A percentile compares a stretch with the other conserved stretches of the same genome.
Evolutionary conservation across 2,888 invertebrate species (phyloP).

Genomic region (Leptinotarsa tumamoca): DNA sequence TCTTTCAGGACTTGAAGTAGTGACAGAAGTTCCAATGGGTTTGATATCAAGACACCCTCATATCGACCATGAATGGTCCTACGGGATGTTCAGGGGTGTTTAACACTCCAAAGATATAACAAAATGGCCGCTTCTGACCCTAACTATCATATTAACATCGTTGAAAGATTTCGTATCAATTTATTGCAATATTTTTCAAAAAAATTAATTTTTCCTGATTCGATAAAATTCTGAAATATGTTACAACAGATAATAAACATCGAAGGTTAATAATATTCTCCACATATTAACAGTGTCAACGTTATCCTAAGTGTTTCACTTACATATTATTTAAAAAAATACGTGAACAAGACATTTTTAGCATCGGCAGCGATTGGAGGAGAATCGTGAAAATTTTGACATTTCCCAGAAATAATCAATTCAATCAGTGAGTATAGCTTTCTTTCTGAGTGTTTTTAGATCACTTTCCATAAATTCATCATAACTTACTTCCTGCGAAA

Average conservation of each 20-base stretch:
- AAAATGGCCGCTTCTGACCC: no score
- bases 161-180: neutral
- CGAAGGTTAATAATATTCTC: conserved; percentile 41
- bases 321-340: conserved; percentile 36
- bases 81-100: no score
- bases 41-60: no score
- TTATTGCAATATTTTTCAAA: conserved; percentile 10
- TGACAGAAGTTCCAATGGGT: no score
- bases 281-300: conserved; percentile 45
- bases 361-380: conserved; percentile 14
- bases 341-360: conserved; percentile 33
- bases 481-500: no score
- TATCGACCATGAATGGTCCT: no score
- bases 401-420: neutral
- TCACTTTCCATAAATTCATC: no score
- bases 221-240: conserved; percentile 45
- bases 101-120: no score
- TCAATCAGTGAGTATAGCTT: neutral
- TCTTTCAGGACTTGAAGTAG: no score
- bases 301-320: conserved; percentile 35
- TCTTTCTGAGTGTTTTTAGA: neutral
- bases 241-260: conserved; percentile 48
- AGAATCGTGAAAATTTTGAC: neutral
- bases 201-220: conserved; percentile 15
- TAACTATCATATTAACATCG: no score